phyloP scores from a whole-genome alignment of 2,888 invertebrate species.

The Hydrotaea diabolus region DNA sequence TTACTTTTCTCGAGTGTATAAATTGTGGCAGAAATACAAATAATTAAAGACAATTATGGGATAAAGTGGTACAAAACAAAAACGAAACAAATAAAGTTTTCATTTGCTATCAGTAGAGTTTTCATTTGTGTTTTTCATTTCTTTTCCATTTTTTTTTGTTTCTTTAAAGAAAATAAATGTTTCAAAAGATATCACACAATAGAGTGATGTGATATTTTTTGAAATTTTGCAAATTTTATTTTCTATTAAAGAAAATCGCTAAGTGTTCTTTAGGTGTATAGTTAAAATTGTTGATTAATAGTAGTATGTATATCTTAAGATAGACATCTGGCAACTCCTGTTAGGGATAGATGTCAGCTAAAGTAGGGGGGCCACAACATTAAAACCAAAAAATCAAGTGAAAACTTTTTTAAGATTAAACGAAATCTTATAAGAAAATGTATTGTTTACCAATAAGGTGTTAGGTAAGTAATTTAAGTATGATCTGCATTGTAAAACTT shows the following conservation, averaged over 20 bases:
- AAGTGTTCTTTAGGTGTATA: constrained; percentile 22
- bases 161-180: constrained; percentile 11
- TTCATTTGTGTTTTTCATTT: too few species aligned
- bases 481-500: neutral
- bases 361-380: constrained; percentile 1
- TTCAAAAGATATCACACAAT: neutral
- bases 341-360: neutral
- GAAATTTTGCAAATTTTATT: constrained; percentile 28
- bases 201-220: constrained; percentile 27
- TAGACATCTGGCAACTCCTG: constrained; percentile 13
- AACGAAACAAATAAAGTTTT: neutral
- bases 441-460: too few species aligned
- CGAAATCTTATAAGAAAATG: neutral
- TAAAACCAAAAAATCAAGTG: constrained; percentile 1
- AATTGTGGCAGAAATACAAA: constrained; percentile 41
- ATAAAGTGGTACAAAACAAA: constrained; percentile 3
- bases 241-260: neutral
- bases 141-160: neutral
- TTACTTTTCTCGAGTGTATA: constrained; percentile 36
- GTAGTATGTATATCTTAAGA: neutral
- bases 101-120: neutral
- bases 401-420: neutral
- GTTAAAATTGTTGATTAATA: constrained; percentile 17
- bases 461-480: too few species aligned
- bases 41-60: constrained; percentile 14